Evolutionary conservation across 2,888 invertebrate species (phyloP), one percentile per base, ranked within the genome.

Genomic region (Trilocha varians): DNA sequence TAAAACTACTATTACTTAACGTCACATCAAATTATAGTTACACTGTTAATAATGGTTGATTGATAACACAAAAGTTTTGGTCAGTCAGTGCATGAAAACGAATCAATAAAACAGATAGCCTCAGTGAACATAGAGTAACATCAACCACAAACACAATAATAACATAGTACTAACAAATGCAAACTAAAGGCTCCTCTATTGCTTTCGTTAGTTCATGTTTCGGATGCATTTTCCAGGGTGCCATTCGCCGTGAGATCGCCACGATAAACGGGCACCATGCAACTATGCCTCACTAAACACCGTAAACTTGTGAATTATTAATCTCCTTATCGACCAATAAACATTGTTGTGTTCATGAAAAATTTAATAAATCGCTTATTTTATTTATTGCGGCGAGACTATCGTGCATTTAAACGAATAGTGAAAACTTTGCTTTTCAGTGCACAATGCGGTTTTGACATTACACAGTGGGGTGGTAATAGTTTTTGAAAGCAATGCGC

Each of bases 251-350:
- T 53, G 59, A 72, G 79, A 82, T 79, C 59, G 62, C 48, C 18
- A 46, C 70, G 83, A 83, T 83, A 83, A 57, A 59, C 60, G 62
- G 55, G 58, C 53, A 50, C 73, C 80, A 78, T 78, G 83, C 82
- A 77, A 80, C 77, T 74, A 66, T 63, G 65, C 66, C 66, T 55
- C 66, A 57, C 78, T 82, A 80, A 84, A 76, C 82, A 74, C 82
- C 82, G 82, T 82, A 76, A 83, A 82, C 80, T 78, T 75, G 80
- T 84, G 82, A 83, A 84, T 84, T 80, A 84, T 84, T 84, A 83
- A 84, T 79, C 76, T 63, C 58, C 70, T 78, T 82, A 82, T 82
- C 79, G 78, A 72, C 62, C 60, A 62, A 62, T 61, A 62, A 69
- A 78, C 78, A 75, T 69, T 73, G 61, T 69, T 65, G 55, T 59